Base-by-base conservation (phyloP, 2,888 invertebrate species). In the Scaptomyza flava region DNA sequence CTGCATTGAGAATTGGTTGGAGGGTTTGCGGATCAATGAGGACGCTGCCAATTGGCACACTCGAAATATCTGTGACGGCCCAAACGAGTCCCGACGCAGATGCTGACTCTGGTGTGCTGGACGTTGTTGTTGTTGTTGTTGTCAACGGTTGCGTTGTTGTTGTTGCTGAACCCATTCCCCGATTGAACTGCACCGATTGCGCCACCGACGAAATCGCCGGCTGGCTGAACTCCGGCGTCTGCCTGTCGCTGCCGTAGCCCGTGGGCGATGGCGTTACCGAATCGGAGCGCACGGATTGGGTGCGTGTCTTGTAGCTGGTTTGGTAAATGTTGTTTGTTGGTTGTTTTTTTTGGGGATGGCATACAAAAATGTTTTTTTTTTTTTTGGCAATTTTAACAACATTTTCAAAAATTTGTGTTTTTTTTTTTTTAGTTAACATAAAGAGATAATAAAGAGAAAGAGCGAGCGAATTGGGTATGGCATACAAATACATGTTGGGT, bases 1-100 rank as follows among this genome's bases (percentile, higher is more conserved):
- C 92, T 91, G 91, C 91, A 90, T 92, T 92, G 88, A 92, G 90
- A 88, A 92, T 91, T 88, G 92, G 92, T 90, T 92, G 92, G 80
- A 92, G 91, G 87, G 92, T 92, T 89, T 92, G 92, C 27, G 98
- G 98, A 91, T 98, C 96, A 91, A 98, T 96, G 84, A 98, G 96
- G 83, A 98, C 93, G 81, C 97, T 97, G 68, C 98, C 98, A 60
- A 95, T 94, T 53, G 98, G 98, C 68, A 98, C 97, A 75, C 95
- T 95, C 43, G 96, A 94, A 91, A 97, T 94, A 92, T 96, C 96
- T 34, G 96, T 96, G 56, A 98, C 96, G 53, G 97, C 97, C 97
- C 98, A 98, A 91, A 97, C 95, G 50, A 96, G 94, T 85, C 92
- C 92, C 81, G 90, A 84, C 60, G 86, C 63, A 52, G 78, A 53